A percentile compares a stretch with the other conserved stretches of the same genome.
phyloP scores from a whole-genome alignment of 1,140 invertebrate species.

The Eurosta solidaginis region DNA sequence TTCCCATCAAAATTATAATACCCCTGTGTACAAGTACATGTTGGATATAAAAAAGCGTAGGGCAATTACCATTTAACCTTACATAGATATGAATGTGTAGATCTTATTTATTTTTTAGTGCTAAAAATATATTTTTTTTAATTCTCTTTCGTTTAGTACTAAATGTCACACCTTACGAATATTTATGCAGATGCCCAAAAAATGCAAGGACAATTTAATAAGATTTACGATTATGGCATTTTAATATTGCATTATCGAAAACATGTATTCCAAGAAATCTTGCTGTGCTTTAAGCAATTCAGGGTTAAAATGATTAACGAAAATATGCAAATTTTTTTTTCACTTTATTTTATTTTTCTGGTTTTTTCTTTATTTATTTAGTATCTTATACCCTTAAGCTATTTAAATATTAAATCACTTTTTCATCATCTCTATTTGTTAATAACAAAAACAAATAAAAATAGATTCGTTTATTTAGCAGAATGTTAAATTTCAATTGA shows the following conservation, averaged over 20 bases:
- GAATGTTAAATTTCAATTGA: neutral
- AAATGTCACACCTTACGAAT: neutral
- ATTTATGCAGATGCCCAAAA: neutral
- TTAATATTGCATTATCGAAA: slow-evolving; percentile 1
- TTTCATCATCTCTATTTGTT: neutral
- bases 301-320: neutral
- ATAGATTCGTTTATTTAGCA: no score
- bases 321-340: neutral
- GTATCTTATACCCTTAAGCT: neutral
- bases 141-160: neutral
- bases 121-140: neutral
- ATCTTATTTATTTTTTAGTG: no score
- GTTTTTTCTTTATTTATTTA: neutral
- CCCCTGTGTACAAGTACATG: no score
- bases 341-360: neutral
- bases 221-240: neutral
- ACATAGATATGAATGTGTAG: no score
- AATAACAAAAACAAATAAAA: neutral
- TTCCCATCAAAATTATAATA: no score
- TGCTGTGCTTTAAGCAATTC: neutral
- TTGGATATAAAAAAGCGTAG: no score
- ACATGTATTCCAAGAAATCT: neutral
- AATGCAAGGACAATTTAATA: neutral
- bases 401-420: neutral
- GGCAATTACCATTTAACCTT: no score